Evolutionary conservation across 2,888 invertebrate species (phyloP).

Genomic region (Hartigia nigra): DNA sequence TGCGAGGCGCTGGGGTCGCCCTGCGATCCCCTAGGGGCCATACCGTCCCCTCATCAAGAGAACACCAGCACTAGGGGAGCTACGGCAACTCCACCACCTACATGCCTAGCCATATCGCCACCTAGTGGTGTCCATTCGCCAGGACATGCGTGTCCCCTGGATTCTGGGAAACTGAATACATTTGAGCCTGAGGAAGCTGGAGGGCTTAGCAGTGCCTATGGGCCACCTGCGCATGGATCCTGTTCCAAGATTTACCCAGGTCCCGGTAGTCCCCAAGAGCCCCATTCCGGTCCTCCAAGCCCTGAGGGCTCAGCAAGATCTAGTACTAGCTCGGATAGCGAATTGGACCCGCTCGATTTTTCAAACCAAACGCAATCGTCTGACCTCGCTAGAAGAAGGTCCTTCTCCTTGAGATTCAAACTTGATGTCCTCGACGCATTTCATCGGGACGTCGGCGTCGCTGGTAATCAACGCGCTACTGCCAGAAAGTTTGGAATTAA

Average conservation of each 20-base stretch:
- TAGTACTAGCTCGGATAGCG: constrained; percentile 59
- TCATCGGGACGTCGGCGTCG: constrained; percentile 62
- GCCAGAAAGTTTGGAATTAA: constrained; percentile 68
- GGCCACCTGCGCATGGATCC: background rate
- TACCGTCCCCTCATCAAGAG: constrained; percentile 31
- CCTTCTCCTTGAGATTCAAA: constrained; percentile 68
- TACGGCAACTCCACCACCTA: constrained; percentile 25
- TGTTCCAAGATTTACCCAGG: background rate
- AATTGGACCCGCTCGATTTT: constrained; percentile 53
- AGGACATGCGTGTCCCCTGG: constrained; percentile 36
- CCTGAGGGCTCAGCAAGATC: constrained; percentile 52
- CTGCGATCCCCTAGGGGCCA: constrained; percentile 29
- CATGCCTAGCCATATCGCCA: constrained; percentile 13
- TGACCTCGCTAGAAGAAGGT: constrained; percentile 57
- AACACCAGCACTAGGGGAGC: constrained; percentile 22
- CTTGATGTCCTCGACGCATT: constrained; percentile 67
- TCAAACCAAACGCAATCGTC: constrained; percentile 32
- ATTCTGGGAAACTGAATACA: constrained; percentile 45
- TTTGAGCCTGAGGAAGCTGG: constrained; percentile 25
- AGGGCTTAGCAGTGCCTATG: background rate
- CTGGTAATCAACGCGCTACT: constrained; percentile 68
- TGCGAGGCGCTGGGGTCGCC: constrained; percentile 47
- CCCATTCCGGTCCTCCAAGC: constrained; percentile 44
- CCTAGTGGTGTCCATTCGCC: constrained; percentile 4
- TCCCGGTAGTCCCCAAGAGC: background rate